Evolutionary conservation across 2,797 vertebrate genomes (phyloP), one percentile per base, ranked within the genome.

Genomic region (Phyllotis vaccarum): DNA sequence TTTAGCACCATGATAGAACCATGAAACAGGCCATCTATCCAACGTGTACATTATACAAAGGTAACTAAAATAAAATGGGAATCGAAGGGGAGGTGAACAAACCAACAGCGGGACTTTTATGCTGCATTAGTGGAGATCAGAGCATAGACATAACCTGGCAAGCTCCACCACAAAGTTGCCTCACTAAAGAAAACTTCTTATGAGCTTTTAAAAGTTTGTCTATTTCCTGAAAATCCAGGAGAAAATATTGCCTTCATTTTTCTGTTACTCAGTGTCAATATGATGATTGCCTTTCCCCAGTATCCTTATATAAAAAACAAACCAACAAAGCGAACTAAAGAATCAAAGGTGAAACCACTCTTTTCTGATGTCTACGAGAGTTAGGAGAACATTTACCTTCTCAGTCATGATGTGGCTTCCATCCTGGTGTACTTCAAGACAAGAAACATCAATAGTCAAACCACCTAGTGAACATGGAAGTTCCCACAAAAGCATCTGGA

Each of bases 321-420:
- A 34, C 37, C 16, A 34, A 19, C 2, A 29, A 5, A 49, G 46
- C 46, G 46, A 49, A 49, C 46, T 8, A 0, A 34, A 66, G 29
- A 52, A n/a, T 34, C 12, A 74, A 95, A 95, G 29, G 34, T 16
- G 8, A 3, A 29, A 0, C 79, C 6, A 40, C 60, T 9, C 90
- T 95, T 79, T 52, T 66, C 22, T 10, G 17, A 78, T 46, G 31
- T 86, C 34, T 74, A 16, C 52, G 89, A 76, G 60, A 85, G 37
- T 1, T 43, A 34, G 43, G 68, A 54, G 43, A 80, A 22, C 31
- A 16, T 56, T 97, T 97, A 98, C 97, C 98, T 98, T 92, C 80
- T 92, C 79, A 92, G 95, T 3, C 93, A 70, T 54, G 40, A 87
- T 8, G 95, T 85, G 88, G 82, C 86, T 34, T 31, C 95, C 74